Percentiles rank a stretch among this genome's conserved stretches.
These are phyloP conservation scores for Aramus guarauna DNA, from an alignment of 2,113 vertebrate species.

Conservation along the genomic window DNA sequence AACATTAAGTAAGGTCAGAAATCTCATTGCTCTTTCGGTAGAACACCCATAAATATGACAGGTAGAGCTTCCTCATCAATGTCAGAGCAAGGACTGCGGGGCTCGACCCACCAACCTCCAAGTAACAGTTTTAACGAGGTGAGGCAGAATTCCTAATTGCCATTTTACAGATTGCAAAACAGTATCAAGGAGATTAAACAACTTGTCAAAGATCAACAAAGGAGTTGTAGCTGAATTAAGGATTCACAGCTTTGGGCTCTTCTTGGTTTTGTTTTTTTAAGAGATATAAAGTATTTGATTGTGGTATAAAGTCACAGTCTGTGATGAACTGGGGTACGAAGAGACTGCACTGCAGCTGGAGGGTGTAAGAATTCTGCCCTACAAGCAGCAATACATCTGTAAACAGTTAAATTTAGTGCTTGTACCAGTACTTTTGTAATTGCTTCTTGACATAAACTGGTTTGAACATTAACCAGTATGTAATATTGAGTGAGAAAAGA, in stretches of 20 bases:
- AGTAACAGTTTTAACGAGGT: not conserved
- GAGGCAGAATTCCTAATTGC: not conserved
- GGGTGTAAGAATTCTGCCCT: not conserved
- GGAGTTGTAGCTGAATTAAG: not conserved
- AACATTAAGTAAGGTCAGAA: constrained; percentile 7
- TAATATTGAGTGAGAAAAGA: not conserved
- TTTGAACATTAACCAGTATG: not conserved
- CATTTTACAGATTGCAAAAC: not conserved
- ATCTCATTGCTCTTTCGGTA: not conserved
- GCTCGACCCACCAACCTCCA: not conserved
- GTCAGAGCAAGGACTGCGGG: not conserved
- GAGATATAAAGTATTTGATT: not conserved
- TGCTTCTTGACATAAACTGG: not conserved
- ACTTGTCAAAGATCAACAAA: not conserved
- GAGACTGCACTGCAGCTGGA: not conserved
- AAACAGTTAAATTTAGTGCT: not conserved
- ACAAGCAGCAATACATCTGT: not conserved
- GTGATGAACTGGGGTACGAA: not conserved
- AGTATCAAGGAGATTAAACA: not conserved
- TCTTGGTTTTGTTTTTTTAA: not conserved
- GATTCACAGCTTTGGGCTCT: not conserved
- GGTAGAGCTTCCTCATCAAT: not conserved
- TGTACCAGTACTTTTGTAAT: not conserved
- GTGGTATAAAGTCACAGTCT: not conserved
- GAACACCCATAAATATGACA: not conserved